A percentile compares a stretch with the other conserved stretches of the same genome.
Evolutionary conservation across 2,888 invertebrate genomes (phyloP).

Genomic region (Heliconius hortense): DNA sequence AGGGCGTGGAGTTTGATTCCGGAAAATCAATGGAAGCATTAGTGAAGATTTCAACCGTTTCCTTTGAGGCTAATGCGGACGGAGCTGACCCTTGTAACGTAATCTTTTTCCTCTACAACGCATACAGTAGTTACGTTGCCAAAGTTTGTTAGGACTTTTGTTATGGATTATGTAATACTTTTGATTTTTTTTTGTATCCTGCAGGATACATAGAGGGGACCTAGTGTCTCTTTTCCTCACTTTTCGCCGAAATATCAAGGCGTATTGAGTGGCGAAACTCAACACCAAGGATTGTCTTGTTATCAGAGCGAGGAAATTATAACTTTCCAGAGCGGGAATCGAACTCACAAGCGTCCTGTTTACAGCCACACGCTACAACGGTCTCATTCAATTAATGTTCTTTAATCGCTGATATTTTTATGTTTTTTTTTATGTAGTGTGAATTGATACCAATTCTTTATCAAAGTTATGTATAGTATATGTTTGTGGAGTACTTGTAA

Average conservation of each 20-base stretch:
- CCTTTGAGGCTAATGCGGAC: constrained; percentile 69
- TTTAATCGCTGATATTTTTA: too few species aligned
- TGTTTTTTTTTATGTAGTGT: too few species aligned
- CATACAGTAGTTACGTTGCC: not conserved
- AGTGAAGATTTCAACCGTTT: constrained; percentile 62
- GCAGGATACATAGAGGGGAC: too few species aligned
- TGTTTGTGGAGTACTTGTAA: too few species aligned
- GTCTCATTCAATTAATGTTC: too few species aligned
- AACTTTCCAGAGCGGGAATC: not conserved
- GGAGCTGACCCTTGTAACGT: constrained; percentile 49
- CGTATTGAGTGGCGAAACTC: not conserved
- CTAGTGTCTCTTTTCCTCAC: too few species aligned
- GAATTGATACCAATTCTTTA: too few species aligned
- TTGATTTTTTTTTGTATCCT: too few species aligned
- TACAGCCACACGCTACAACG: not conserved
- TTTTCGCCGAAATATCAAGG: not conserved
- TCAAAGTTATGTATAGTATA: too few species aligned
- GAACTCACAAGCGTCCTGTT: not conserved
- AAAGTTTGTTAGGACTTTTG: not conserved
- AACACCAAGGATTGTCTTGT: too few species aligned
- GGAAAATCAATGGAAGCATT: constrained; percentile 55
- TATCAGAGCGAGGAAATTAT: too few species aligned
- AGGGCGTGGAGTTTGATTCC: constrained; percentile 39
- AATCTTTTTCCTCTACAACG: constrained; percentile 7
- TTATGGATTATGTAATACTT: not conserved